Evolutionary conservation across 2,888 invertebrate species (phyloP).

Genomic region (Alcis repandata): DNA sequence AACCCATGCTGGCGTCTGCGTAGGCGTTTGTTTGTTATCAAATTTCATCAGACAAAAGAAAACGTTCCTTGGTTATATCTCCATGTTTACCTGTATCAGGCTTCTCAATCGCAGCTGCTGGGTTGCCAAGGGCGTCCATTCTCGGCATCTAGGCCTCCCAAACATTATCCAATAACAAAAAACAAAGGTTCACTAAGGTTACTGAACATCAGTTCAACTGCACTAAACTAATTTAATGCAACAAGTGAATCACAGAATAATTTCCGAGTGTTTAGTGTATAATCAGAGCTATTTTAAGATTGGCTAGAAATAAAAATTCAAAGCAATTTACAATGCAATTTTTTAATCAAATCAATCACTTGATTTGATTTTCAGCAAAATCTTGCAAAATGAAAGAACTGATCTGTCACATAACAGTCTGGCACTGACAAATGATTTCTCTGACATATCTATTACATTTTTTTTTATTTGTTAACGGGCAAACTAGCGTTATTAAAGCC

Average conservation of each 20-base stretch:
- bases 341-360: background rate
- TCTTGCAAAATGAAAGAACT: background rate
- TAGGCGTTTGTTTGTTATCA: slow-evolving; percentile 68
- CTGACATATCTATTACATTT: too few species aligned
- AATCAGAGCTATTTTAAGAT: background rate
- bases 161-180: slow-evolving; percentile 74
- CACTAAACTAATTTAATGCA: background rate
- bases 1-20: slow-evolving; percentile 32
- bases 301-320: background rate
- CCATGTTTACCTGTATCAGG: slow-evolving; percentile 89
- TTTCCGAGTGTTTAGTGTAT: background rate
- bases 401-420: too few species aligned
- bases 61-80: background rate
- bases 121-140: slow-evolving; percentile 93
- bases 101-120: slow-evolving; percentile 94
- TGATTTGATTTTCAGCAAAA: background rate
- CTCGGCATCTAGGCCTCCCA: slow-evolving; percentile 89
- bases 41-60: slow-evolving; percentile 46
- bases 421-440: too few species aligned
- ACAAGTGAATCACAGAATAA: background rate
- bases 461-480: too few species aligned
- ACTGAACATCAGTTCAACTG: background rate
- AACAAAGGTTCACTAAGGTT: slow-evolving; percentile 43
- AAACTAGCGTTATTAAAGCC: too few species aligned
- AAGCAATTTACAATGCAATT: slow-evolving; percentile 1